Base-by-base conservation (phyloP, 2,888 invertebrate species). In the Xestia c-nigrum region DNA sequence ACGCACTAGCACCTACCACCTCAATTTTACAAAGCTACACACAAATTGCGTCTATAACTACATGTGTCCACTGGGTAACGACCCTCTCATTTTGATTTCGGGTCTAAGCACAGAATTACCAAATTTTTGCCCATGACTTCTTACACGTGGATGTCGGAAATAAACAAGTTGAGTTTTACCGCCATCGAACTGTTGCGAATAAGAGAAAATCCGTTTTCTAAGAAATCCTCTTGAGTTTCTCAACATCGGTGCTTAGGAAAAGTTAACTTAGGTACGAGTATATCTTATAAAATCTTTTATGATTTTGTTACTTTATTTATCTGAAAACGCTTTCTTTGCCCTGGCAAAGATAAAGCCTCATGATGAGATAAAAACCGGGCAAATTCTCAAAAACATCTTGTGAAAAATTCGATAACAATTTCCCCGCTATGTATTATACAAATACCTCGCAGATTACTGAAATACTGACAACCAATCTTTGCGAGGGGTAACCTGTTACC, bases 141-240 rank as follows among this genome's bases (percentile, higher is more conserved):
- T 5, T 5, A 19, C n/a, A 55, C n/a, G 55, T 52, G 52, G 4
- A n/a, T 10, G 12, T 24, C 14, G 24, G 24, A 57, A 57, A 24
- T 14, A 57, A 24, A 55, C 24, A 55, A 2, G 5, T 0, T 4
- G 24, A 24, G 24, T 24, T 14, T 16, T 46, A n/a, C 24, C 16
- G 40, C 40, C 5, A 21, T 46, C 7, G 5, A 40, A 59, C 47
- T 12, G 38, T 40, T 40, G 43, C 16, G 24, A 40, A 74, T 21
- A 21, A 74, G 5, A 74, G 5, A 1, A 47, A 74, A 74, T 24
- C 21, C 3, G 1, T 74, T 74, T 74, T 59, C 24, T 59, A 10
- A 3, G 40, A 74, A 59, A 50, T 40, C 16, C 3, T 74, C 1
- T 72, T 9, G 9, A 43, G n/a, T 43, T 75, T 31, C 5, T 50